A percentile compares a stretch with the other conserved stretches of the same genome.
Conservation (phyloP, 2,113 vertebrate species). For the Acrocephalus arundinaceus region DNA sequence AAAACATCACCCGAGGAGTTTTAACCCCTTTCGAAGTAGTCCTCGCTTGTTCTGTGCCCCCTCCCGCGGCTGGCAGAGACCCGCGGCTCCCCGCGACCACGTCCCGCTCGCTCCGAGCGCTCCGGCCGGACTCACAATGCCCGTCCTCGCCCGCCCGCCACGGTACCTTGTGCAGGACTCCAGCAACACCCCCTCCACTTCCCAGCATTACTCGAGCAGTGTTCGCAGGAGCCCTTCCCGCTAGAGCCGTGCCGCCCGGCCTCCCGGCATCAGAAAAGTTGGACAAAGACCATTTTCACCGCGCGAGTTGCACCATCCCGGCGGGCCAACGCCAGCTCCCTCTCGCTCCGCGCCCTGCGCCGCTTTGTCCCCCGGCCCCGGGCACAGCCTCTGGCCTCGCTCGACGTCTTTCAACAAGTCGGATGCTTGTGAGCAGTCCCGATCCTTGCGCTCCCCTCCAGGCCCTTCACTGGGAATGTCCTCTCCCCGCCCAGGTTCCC, state of each 20-base stretch:
- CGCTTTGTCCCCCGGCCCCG: conserved; percentile 1
- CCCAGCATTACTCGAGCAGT: neutral
- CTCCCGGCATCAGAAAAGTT: conserved; percentile 16
- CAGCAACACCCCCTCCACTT: neutral
- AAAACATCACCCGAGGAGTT: neutral
- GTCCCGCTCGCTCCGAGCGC: neutral
- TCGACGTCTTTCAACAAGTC: neutral
- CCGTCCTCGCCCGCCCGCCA: neutral
- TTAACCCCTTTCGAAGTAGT: neutral
- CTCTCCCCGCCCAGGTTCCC: neutral
- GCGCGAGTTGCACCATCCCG: neutral
- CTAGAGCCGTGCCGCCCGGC: neutral
- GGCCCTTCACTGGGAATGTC: neutral
- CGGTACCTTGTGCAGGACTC: conserved; percentile 11
- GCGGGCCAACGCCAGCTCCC: neutral
- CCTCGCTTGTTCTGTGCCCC: neutral
- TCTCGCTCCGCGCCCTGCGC: neutral
- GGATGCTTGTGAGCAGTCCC: neutral
- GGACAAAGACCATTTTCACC: conserved; percentile 18
- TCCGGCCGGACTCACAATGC: neutral
- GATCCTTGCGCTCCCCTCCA: neutral
- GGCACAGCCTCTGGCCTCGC: neutral
- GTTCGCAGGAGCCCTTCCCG: neutral
- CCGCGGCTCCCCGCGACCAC: neutral
- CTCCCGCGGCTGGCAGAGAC: neutral